Evolutionary conservation across 53 echinoderm and acorn worm genomes (phyloP).

Genomic region (Patiria pectinifera): DNA sequence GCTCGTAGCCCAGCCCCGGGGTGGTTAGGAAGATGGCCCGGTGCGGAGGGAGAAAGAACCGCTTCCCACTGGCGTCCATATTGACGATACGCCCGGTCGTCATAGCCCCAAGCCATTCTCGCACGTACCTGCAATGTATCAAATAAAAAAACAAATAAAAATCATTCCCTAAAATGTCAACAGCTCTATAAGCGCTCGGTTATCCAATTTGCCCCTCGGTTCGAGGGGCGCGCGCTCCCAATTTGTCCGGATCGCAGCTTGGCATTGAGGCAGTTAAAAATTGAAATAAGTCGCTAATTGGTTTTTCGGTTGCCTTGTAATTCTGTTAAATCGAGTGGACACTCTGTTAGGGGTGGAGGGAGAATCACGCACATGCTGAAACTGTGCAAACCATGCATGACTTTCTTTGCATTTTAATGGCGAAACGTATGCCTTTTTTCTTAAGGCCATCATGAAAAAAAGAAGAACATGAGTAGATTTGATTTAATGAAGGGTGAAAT

Average conservation of each 20-base stretch:
- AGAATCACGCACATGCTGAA: neutral
- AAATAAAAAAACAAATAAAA: neutral
- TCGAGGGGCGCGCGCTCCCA: neutral
- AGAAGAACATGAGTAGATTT: too few species aligned
- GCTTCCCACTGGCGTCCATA: conserved; percentile 62
- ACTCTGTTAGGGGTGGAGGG: neutral
- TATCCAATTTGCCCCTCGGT: conserved; percentile 10
- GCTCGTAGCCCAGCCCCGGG: conserved; percentile 83
- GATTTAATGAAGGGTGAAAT: too few species aligned
- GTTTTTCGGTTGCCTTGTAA: neutral
- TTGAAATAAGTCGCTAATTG: conserved; percentile 24
- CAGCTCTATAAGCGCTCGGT: conserved; percentile 9
- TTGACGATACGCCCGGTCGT: conserved; percentile 91
- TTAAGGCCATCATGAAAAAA: too few species aligned
- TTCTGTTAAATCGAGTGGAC: neutral
- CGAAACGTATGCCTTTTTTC: too few species aligned
- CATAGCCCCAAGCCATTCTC: conserved; percentile 98
- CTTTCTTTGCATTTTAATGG: neutral
- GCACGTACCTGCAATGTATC: conserved; percentile 79
- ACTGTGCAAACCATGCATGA: neutral
- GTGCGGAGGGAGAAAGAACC: conserved; percentile 85
- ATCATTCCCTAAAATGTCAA: conserved; percentile 39
- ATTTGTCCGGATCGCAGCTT: conserved; percentile 2
- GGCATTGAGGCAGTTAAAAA: conserved; percentile 12
- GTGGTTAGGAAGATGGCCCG: conserved; percentile 84